Percentiles rank a stretch among this genome's conserved stretches.
phyloP scores from a whole-genome alignment of 2,113 vertebrate genomes.

The Paramormyrops kingsleyae region DNA sequence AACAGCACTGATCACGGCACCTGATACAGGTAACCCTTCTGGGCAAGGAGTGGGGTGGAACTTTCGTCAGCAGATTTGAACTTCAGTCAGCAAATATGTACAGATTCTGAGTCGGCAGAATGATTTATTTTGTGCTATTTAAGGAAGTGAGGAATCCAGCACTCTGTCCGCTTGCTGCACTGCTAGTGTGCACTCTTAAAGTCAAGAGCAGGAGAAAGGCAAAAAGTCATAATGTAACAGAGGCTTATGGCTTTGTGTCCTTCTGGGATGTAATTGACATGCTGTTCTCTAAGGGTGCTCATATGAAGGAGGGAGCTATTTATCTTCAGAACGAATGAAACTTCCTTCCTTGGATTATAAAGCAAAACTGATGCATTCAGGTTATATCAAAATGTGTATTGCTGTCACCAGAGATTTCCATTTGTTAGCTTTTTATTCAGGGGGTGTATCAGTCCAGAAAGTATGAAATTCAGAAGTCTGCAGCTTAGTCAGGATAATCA shows the following conservation, averaged over 20 bases:
- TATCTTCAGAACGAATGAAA: not conserved
- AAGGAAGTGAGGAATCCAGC: not conserved
- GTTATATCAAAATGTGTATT: not conserved
- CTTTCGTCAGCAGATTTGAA: conserved; percentile 19
- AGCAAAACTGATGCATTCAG: not conserved
- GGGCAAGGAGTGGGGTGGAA: not conserved
- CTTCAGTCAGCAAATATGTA: conserved; percentile 7
- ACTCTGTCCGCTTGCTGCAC: not conserved
- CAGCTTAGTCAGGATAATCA: not conserved
- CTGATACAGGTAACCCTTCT: not conserved
- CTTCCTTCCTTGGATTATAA: not conserved
- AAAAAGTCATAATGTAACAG: not conserved
- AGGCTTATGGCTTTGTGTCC: not conserved
- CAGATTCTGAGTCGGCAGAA: conserved; percentile 6
- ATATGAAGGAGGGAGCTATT: not conserved
- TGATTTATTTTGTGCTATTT: conserved; percentile 18
- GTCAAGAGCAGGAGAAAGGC: not conserved
- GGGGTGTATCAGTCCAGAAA: not conserved
- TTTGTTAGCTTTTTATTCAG: not conserved
- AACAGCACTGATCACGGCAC: not conserved
- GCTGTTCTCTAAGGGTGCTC: not conserved
- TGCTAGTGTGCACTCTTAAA: not conserved
- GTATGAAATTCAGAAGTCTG: not conserved
- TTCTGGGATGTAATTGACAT: not conserved
- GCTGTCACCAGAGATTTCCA: not conserved